Evolutionary conservation across 2,797 vertebrate genomes (phyloP), one percentile per base, ranked within the genome.

Genomic region (Chaenodraco wilsoni): DNA sequence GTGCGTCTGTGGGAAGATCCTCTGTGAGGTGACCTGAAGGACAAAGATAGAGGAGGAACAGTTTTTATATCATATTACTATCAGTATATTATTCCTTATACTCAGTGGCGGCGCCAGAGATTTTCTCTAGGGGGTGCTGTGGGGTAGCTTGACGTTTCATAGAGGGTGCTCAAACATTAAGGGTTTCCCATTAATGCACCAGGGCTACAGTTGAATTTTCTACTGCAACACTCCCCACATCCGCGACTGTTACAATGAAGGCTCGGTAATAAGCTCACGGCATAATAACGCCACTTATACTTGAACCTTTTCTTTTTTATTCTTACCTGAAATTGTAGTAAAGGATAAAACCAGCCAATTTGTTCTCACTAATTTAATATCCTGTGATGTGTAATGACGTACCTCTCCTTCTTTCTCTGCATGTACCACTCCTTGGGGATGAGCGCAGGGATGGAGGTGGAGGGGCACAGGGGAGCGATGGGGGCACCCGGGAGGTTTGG

Each of bases 371-470:
- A 16, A 37, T 37, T 9, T 9, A 37, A 37, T 37, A 37, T 8
- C 33, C 33, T 37, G 33, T 37, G 33, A 6, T 61, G 49, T 52
- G 50, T 13, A 13, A 51, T 48, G 19, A 10, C n/a, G 94, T 92
- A 98, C 97, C 97, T 97, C 88, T 98, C 96, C 79, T 95, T 96
- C 65, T 95, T 94, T 58, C 94, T 95, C n/a, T 97, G 94, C 83
- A 93, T 94, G 93, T 96, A 97, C 95, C 97, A 97, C 79, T 98
- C 96, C 84, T 96, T 96, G 83, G 96, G 96, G 69, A 97, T 90
- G 78, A 96, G 87, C 16, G 76, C 23, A 1, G 86, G 82, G 55
- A 88, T 80, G 41, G 87, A 17, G 37, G 69, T 27, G 11, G 84
- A 63, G 67, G 90, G 96, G 77, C 96, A 91, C 78, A 96, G 87